Evolutionary conservation across 2,888 invertebrate genomes (phyloP).

Genomic region (Orthonychiurus folsomi): DNA sequence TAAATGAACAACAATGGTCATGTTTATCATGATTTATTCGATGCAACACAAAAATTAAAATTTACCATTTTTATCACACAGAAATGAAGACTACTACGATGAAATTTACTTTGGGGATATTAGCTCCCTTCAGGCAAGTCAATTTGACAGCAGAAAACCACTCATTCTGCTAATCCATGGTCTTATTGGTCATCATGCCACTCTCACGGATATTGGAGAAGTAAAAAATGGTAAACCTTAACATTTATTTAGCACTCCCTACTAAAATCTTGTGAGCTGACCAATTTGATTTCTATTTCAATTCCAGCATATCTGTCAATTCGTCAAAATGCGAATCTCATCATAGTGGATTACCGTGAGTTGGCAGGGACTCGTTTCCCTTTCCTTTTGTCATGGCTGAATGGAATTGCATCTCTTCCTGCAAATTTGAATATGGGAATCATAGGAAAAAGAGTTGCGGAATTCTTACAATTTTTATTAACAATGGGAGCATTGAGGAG

Average conservation of each 20-base stretch:
- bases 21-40: too few species aligned
- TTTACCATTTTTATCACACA: constrained; percentile 8
- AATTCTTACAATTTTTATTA: constrained; percentile 16
- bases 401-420: background rate
- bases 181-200: constrained; percentile 12
- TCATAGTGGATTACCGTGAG: constrained; percentile 20
- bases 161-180: constrained; percentile 18
- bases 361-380: constrained; percentile 15
- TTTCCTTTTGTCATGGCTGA: constrained; percentile 12
- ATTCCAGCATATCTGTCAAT: constrained; percentile 13
- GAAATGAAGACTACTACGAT: constrained; percentile 15
- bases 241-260: background rate
- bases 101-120: constrained; percentile 13
- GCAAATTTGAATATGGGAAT: background rate
- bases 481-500: constrained; percentile 5
- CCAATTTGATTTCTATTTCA: background rate
- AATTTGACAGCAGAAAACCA: constrained; percentile 11
- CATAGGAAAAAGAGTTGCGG: constrained; percentile 5
- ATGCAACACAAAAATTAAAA: too few species aligned
- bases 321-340: constrained; percentile 12
- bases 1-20: too few species aligned
- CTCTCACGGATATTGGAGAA: constrained; percentile 14
- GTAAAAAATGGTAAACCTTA: constrained; percentile 18
- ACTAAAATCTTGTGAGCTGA: background rate
- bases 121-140: constrained; percentile 6